Evolutionary conservation across 2,113 vertebrate species (phyloP).

Genomic region (Acinonyx jubatus): DNA sequence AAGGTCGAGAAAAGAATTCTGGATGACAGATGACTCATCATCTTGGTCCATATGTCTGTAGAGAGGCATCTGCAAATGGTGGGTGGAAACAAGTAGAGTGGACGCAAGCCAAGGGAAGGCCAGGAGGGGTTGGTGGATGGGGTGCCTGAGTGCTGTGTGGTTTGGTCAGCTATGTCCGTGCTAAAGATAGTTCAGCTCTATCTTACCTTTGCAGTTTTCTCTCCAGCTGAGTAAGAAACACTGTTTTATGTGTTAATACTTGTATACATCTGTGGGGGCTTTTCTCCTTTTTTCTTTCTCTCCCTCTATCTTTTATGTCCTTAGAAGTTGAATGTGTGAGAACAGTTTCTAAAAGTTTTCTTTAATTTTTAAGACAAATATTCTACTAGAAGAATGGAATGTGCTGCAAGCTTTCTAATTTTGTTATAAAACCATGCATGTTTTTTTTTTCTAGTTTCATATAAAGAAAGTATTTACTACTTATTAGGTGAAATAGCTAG

Average conservation of each 20-base stretch:
- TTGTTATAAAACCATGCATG: background rate
- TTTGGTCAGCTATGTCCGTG: background rate
- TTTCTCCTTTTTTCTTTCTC: background rate
- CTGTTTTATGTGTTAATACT: background rate
- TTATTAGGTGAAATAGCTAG: background rate
- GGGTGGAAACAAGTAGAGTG: background rate
- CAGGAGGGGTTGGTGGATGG: background rate
- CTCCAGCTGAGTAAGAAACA: background rate
- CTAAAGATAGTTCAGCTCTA: background rate
- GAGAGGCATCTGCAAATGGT: conserved; percentile 44
- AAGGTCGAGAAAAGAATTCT: conserved; percentile 32
- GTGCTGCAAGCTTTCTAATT: background rate
- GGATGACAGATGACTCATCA: conserved; percentile 40
- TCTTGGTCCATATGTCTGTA: conserved; percentile 42
- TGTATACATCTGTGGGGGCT: background rate
- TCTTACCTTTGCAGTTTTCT: background rate
- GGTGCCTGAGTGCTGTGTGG: background rate
- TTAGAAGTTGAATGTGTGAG: background rate
- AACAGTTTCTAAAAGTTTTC: background rate
- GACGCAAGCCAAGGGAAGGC: conserved; percentile 20
- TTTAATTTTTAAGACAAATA: background rate
- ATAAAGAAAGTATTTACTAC: background rate
- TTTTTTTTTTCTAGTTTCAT: background rate
- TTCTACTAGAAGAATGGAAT: background rate
- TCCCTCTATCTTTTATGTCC: background rate